These are phyloP conservation scores for Bursaphelenchus mucronatus DNA, from an alignment of 1,140 invertebrate genomes.

Conservation along the genomic window DNA sequence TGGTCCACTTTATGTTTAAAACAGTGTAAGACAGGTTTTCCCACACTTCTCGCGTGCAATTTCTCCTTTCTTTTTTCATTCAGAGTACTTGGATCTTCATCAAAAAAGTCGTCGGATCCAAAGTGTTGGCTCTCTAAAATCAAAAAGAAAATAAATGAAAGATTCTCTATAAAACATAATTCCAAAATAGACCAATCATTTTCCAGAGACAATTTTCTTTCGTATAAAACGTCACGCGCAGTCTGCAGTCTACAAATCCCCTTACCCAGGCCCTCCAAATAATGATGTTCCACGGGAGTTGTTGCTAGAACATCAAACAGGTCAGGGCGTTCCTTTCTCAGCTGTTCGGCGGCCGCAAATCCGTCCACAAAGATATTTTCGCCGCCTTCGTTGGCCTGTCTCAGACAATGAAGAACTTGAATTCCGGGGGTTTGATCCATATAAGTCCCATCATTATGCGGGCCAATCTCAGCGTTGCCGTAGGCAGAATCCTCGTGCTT, in stretches of 20 bases:
- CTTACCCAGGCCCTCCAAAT: constrained; percentile 49
- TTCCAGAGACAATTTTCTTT: too few relatives aligned
- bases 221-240: too few relatives aligned
- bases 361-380: constrained; percentile 71
- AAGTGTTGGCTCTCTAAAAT: not conserved
- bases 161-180: too few relatives aligned
- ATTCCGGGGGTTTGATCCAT: constrained; percentile 71
- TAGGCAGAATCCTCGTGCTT: constrained; percentile 70
- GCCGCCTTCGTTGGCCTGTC: constrained; percentile 67
- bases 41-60: too few relatives aligned
- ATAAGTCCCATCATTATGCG: constrained; percentile 72
- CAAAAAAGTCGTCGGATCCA: not conserved
- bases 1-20: constrained; percentile 26
- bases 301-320: constrained; percentile 66
- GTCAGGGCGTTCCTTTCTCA: constrained; percentile 64
- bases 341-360: constrained; percentile 67
- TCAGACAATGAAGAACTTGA: constrained; percentile 69
- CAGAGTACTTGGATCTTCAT: not conserved
- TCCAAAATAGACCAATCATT: too few relatives aligned
- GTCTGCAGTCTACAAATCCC: too few relatives aligned
- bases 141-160: not conserved
- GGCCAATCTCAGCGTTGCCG: constrained; percentile 63
- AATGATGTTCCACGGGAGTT: constrained; percentile 68
- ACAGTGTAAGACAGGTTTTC: too few relatives aligned
- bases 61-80: too few relatives aligned